Evolutionary conservation across 2,797 vertebrate genomes (phyloP).

Genomic region (Sebastes steindachneri): DNA sequence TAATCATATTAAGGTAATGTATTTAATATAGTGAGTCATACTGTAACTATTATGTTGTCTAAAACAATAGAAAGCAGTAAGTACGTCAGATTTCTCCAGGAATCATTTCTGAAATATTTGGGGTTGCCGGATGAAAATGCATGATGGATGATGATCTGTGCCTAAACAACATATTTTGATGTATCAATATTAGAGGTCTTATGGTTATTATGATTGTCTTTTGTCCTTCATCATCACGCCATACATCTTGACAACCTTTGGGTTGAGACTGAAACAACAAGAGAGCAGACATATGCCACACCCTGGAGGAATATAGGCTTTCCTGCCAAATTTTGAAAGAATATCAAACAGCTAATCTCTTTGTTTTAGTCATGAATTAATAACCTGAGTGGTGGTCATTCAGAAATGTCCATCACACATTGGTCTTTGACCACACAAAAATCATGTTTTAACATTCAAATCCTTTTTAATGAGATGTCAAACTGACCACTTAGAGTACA

Average conservation of each 20-base stretch:
- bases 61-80: background rate
- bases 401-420: background rate
- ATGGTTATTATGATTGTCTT: background rate
- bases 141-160: background rate
- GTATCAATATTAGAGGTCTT: background rate
- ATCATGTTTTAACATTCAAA: background rate
- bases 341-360: background rate
- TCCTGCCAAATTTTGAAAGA: background rate
- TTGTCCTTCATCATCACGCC: background rate
- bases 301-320: background rate
- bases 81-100: background rate
- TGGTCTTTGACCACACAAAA: background rate
- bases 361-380: background rate
- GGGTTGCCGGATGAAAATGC: background rate
- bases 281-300: background rate
- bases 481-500: slow-evolving; percentile 61
- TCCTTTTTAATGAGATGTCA: slow-evolving; percentile 26
- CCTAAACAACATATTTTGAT: background rate
- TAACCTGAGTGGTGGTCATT: background rate
- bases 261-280: background rate
- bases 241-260: background rate
- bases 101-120: background rate
- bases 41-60: background rate
- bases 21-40: background rate
- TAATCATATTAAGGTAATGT: background rate